Evolutionary conservation across 2,797 vertebrate genomes (phyloP).

Genomic region (Nyctalus aviator): DNA sequence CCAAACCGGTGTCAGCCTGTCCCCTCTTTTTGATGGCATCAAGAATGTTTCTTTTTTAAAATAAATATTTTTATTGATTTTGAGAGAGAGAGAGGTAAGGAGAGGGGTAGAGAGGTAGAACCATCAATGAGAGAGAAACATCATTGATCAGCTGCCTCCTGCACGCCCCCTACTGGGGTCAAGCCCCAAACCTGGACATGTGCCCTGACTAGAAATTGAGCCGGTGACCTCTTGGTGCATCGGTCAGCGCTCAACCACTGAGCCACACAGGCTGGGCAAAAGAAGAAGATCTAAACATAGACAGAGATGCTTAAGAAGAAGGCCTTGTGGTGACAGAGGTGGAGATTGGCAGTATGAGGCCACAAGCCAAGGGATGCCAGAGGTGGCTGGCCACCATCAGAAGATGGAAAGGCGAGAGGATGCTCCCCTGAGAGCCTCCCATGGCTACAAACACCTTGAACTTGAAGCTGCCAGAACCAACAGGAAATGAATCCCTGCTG

Average conservation of each 20-base stretch:
- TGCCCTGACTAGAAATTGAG: neutral
- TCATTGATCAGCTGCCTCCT: too few species aligned
- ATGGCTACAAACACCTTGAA: neutral
- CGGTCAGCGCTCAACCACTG: too few species aligned
- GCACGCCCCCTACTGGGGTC: too few species aligned
- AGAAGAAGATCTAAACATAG: neutral
- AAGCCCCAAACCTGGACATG: too few species aligned
- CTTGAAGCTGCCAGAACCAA: neutral
- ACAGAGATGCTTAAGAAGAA: neutral
- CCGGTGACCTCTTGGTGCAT: neutral
- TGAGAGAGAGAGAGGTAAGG: too few species aligned
- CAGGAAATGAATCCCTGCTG: neutral
- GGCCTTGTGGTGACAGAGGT: accelerated
- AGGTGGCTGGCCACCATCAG: neutral
- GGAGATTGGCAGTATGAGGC: too few species aligned
- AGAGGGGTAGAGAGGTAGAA: too few species aligned
- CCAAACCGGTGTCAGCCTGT: neutral
- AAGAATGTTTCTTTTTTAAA: too few species aligned
- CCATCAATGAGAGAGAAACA: too few species aligned
- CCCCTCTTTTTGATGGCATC: neutral
- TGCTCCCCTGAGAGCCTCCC: neutral
- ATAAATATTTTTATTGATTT: too few species aligned
- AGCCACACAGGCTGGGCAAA: neutral
- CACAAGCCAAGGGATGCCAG: neutral
- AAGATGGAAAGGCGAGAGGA: neutral